These are phyloP conservation scores for Rhogogaster chlorosoma DNA, from an alignment of 2,888 invertebrate species.

Conservation along the genomic window DNA sequence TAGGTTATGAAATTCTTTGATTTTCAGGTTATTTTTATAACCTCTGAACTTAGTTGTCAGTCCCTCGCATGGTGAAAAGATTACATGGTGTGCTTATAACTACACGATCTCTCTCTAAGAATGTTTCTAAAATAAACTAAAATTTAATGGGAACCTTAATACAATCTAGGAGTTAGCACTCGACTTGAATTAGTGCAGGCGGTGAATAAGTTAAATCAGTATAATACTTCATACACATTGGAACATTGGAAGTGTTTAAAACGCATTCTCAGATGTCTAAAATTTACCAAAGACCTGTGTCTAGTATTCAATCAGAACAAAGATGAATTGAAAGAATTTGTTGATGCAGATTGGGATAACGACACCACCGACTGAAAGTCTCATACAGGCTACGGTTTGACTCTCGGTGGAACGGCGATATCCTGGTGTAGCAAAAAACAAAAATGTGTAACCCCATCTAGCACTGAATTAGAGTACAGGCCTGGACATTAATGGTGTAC, in stretches of 20 bases:
- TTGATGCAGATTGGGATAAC: slow-evolving; percentile 47
- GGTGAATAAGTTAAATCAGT: slow-evolving; percentile 40
- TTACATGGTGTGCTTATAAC: too few species aligned
- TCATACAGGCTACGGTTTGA: slow-evolving; percentile 37
- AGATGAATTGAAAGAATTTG: slow-evolving; percentile 11
- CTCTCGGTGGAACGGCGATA: not conserved
- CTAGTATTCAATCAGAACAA: slow-evolving; percentile 1
- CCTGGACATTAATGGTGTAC: too few species aligned
- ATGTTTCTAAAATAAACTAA: too few species aligned
- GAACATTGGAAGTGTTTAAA: slow-evolving; percentile 26
- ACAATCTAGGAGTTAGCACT: slow-evolving; percentile 51
- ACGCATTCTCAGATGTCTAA: slow-evolving; percentile 43
- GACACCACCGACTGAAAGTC: slow-evolving; percentile 35
- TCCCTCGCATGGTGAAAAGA: too few species aligned
- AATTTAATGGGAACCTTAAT: slow-evolving; percentile 36
- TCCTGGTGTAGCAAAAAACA: slow-evolving; percentile 46
- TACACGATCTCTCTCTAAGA: too few species aligned
- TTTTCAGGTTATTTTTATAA: too few species aligned
- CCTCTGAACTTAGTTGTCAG: too few species aligned
- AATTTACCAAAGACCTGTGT: slow-evolving; percentile 7
- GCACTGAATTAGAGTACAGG: slow-evolving; percentile 30
- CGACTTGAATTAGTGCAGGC: slow-evolving; percentile 44
- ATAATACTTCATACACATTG: slow-evolving; percentile 1
- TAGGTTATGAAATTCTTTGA: too few species aligned
- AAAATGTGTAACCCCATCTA: slow-evolving; percentile 12